These are phyloP conservation scores for Aphelenchoides avenae DNA, from an alignment of 1,140 invertebrate species.

Conservation along the genomic window DNA sequence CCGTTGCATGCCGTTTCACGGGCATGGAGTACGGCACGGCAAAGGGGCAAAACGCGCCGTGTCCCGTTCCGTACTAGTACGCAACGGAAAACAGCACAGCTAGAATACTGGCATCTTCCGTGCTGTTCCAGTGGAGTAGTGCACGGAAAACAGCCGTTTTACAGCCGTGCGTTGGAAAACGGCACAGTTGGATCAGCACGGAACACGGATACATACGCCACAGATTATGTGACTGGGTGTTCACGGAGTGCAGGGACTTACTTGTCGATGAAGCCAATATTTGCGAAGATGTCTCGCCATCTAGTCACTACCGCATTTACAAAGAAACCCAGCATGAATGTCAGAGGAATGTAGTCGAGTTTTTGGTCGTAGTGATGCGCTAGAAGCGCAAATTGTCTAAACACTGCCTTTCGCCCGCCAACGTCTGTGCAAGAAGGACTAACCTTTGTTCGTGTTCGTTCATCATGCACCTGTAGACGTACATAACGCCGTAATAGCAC, in stretches of 20 bases:
- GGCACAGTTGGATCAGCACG: too few species aligned
- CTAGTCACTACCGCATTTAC: constrained; percentile 34
- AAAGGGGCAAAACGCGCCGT: too few species aligned
- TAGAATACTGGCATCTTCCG: too few species aligned
- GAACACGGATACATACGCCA: not conserved
- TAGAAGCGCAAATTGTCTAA: constrained; percentile 23
- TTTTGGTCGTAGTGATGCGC: constrained; percentile 37
- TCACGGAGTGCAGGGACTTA: not conserved
- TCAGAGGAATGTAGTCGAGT: constrained; percentile 47
- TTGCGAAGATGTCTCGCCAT: constrained; percentile 50
- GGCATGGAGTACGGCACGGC: too few species aligned
- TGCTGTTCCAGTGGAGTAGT: not conserved
- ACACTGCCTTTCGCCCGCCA: constrained; percentile 17
- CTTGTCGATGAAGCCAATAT: constrained; percentile 53
- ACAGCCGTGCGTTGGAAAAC: too few species aligned
- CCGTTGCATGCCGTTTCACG: too few species aligned
- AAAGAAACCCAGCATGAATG: constrained; percentile 50
- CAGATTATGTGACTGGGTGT: not conserved
- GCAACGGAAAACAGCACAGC: too few species aligned
- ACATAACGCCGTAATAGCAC: constrained; percentile 22
- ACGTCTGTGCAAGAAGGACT: constrained; percentile 20
- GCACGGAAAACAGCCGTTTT: not conserved
- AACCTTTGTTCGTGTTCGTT: constrained; percentile 15
- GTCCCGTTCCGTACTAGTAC: too few species aligned
- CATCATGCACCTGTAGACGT: constrained; percentile 17